Percentiles rank a stretch among this genome's conserved stretches.
These are phyloP conservation scores for Phallusia fumigata DNA, from an alignment of 23 tunicate species.

Conservation along the genomic window DNA sequence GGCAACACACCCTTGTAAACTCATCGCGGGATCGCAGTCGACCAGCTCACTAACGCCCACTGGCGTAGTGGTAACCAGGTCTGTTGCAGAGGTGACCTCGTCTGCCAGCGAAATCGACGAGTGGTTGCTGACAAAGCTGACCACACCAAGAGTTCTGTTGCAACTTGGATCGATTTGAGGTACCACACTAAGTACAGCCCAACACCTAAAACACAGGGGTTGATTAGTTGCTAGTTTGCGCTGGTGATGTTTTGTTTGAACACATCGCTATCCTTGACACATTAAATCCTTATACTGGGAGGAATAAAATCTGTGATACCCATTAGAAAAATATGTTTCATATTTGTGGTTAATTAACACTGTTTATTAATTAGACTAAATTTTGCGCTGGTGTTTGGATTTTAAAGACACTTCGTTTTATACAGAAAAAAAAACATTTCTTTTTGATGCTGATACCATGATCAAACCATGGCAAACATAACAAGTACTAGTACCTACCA, in stretches of 20 bases:
- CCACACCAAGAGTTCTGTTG: background rate
- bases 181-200: slow-evolving; percentile 13
- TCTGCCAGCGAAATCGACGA: background rate
- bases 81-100: background rate
- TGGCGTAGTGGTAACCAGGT: background rate
- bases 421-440: no score
- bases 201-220: slow-evolving; percentile 11
- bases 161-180: slow-evolving; percentile 8
- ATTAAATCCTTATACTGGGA: no score
- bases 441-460: no score
- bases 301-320: no score
- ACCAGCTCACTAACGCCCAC: background rate
- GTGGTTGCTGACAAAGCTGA: background rate
- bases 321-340: no score
- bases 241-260: no score
- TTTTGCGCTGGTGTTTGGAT: no score
- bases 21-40: background rate
- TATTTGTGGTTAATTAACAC: background rate
- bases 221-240: no score
- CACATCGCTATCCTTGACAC: no score
- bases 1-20: slow-evolving; percentile 6
- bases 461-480: background rate
- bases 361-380: no score
- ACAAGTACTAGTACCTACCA: slow-evolving; percentile 19
- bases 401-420: no score